Base-by-base conservation (phyloP, 2,797 vertebrate species). In the Sitta carolinensis region DNA sequence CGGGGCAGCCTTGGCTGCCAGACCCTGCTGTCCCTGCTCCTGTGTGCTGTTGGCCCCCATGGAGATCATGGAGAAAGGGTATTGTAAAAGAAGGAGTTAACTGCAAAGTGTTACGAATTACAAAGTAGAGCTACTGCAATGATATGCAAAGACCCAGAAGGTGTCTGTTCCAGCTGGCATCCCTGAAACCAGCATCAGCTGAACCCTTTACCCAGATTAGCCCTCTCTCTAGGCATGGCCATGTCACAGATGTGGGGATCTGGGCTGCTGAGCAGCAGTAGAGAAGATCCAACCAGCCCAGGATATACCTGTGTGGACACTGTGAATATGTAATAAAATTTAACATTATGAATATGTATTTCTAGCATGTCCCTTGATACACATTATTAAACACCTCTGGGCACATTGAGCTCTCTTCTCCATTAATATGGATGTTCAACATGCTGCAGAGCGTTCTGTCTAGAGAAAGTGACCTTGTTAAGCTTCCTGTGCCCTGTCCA, bases 21-120 rank as follows among this genome's bases (percentile, higher is more conserved):
- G 7, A 59, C 26, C 11, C 17, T 8, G 9, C 17, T 1, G 0
- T 17, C 11, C 6, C 30, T 4, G 2, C 20, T 22, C 23, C 20
- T 38, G 23, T 19, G 32, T 43, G 14, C 27, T 66, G 12, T 40
- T 38, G 16, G 12, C 12, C 21, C 4, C 21, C 15, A 5, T 6
- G 26, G 43, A 57, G 14, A 47, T 30, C 30, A 36, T 36, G 36
- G 36, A 62, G 48, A 51, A 47, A 61, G 13, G 9, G 7, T 40
- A 16, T 17, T n/a, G 43, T 47, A 82, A 82, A 72, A 52, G 16
- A 57, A 47, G 22, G 22, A 78, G 4, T 32, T 78, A 87, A 30
- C 27, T 42, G 15, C 38, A 43, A 74, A 58, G 18, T 27, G 7
- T 68, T 34, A 52, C 1, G 7, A 78, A 79, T 38, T 30, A 52